Evolutionary conservation across 2,888 invertebrate genomes (phyloP), one percentile per base, ranked within the genome.

Genomic region (Drosophila demipolita): DNA sequence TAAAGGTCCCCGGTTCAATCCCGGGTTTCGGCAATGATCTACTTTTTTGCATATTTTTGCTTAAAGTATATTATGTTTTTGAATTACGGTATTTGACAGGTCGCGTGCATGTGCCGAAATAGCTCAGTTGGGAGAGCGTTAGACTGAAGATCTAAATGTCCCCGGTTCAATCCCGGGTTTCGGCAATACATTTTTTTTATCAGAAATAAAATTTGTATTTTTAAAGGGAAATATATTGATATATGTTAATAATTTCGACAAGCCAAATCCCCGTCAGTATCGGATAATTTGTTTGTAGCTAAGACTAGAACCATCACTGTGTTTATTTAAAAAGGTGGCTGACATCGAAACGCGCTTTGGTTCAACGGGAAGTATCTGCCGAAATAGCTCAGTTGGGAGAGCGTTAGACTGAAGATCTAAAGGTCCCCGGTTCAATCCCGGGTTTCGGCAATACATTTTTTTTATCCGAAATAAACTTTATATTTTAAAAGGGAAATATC

Each of bases 361-460:
- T n/a, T 7, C 3, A 0, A 0, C 0, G 0, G 0, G 0, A 0
- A 0, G 0, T 48, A 59, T 3, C 38, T 64, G 95, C 95, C 95
- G 95, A 95, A 96, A 96, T 95, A 96, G 95, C 95, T 96, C 95
- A 96, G 95, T 95, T 95, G 95, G 95, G 95, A 95, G 95, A 95
- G 95, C 95, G 95, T 95, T 95, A 95, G 95, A 95, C 95, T 95
- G 95, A 95, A 95, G 95, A 95, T 95, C 95, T 95, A 95, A 95
- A 95, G 95, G 95, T 95, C 95, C 95, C 95, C 94, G 95, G 95
- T 95, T 95, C 95, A 94, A 95, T 95, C 95, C 95, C 95, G 94
- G 95, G 95, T 95, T 95, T 95, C 95, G 95, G 95, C 95, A 95
- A 15, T 0, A 6, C 0, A 9, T 32, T 26, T 59, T 32, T 26